Evolutionary conservation across 2,797 vertebrate species (phyloP).

Genomic region (Chrysocyon brachyurus): DNA sequence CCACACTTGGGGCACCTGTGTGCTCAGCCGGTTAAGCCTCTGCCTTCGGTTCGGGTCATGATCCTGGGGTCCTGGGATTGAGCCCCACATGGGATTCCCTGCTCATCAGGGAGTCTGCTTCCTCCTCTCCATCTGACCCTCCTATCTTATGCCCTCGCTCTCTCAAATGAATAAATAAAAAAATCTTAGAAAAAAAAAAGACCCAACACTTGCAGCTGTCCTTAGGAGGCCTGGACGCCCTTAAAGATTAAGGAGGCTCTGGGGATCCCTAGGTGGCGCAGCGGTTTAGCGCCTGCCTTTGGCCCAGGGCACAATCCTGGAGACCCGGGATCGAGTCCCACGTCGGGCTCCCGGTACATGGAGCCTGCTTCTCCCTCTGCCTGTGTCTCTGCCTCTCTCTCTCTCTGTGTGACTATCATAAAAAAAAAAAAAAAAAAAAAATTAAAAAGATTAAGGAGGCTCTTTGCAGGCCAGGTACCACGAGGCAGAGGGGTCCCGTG

Average conservation of each 20-base stretch:
- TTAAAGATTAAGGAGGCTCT: too few relatives aligned
- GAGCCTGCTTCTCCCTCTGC: too few relatives aligned
- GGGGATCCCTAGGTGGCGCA: too few relatives aligned
- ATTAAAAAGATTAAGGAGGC: too few relatives aligned
- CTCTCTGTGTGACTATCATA: too few relatives aligned
- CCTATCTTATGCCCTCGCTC: not conserved
- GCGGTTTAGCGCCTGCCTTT: too few relatives aligned
- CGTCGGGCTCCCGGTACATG: too few relatives aligned
- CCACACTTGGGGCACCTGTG: not conserved
- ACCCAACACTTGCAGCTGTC: too few relatives aligned
- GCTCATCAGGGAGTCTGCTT: not conserved
- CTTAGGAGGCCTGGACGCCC: not conserved
- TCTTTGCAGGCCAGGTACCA: rapidly evolving
- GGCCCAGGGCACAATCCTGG: too few relatives aligned
- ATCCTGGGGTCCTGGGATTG: not conserved
- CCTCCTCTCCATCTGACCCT: not conserved
- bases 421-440: too few relatives aligned
- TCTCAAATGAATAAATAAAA: not conserved
- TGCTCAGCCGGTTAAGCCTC: not conserved
- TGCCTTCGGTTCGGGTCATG: not conserved
- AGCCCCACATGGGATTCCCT: not conserved
- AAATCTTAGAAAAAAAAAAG: not conserved
- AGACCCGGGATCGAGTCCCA: too few relatives aligned
- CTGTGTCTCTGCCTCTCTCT: too few relatives aligned
- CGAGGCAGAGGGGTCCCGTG: not conserved